Base-by-base conservation (phyloP, 2,113 vertebrate species). In the Papio anubis region DNA sequence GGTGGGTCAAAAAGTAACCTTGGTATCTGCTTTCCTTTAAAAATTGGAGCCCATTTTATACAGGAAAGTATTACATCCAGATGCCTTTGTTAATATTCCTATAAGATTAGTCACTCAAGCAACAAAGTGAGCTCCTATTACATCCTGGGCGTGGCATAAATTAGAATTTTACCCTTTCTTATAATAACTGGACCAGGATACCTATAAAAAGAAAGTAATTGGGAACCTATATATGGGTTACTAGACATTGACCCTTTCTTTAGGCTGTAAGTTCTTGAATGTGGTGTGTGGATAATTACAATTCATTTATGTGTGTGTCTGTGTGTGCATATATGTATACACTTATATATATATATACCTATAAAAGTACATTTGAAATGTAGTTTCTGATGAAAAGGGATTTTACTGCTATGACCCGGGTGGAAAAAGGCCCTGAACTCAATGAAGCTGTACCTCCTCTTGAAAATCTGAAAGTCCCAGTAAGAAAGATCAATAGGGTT, bases 81-180 rank as follows among this genome's bases (percentile, higher is more conserved):
- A 95, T 90, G 80, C 21, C 88, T 85, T 93, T 80, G 40, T 87
- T 68, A 76, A 73, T 90, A 16, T 40, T 93, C 50, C 72, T 73
- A 17, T 48, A 68, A 95, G 78, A 89, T 73, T 52, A 82, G 40
- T 88, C 57, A 94, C 43, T 75, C 30, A 84, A 52, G 75, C 38
- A 75, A 79, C 21, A 88, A 83, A 72, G 14, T 73, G 79, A 95
- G 52, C 27, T 85, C 64, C 75, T 83, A 81, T 90, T 90, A 81
- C 30, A 38, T 87, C 55, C 32, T 73, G 35, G 13, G n/a, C 2
- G 59, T 73, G 72, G 78, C 38, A 80, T 72, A 89, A 89, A 93
- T 85, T 79, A 87, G 18, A 92, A 80, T 40, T 87, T 72, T 57
- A 87, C 25, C 11, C 21, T 95, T 95, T 87, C 57, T 90, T 52